Evolutionary conservation across 2,888 invertebrate genomes (phyloP).

Genomic region (Yponomeuta cagnagella): DNA sequence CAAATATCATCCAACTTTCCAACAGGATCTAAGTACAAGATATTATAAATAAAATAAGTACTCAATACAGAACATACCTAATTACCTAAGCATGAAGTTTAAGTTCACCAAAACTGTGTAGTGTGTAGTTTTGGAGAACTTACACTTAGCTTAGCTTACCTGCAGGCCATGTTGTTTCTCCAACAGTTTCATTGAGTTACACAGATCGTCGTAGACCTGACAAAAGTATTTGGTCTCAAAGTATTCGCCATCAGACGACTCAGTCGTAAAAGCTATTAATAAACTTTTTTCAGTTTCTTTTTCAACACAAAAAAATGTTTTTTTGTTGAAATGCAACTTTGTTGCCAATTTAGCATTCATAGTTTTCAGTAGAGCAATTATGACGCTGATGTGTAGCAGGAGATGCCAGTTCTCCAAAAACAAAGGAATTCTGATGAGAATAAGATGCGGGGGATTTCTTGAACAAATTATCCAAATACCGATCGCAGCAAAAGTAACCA

Average conservation of each 20-base stretch:
- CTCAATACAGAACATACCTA: too few species aligned
- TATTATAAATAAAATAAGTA: conserved; percentile 8
- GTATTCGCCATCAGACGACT: conserved; percentile 21
- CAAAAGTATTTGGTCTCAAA: conserved; percentile 35
- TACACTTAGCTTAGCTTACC: conserved; percentile 24
- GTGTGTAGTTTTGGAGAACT: not conserved
- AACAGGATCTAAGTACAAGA: conserved; percentile 33
- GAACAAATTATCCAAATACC: conserved; percentile 33
- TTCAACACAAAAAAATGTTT: conserved; percentile 18
- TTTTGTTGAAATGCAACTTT: conserved; percentile 22
- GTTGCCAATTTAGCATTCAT: conserved; percentile 31
- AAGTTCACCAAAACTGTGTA: not conserved
- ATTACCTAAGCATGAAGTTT: too few species aligned
- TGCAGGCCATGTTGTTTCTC: conserved; percentile 42
- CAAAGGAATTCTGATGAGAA: conserved; percentile 37
- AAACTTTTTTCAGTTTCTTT: conserved; percentile 14
- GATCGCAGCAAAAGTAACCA: conserved; percentile 25
- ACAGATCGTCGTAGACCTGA: conserved; percentile 42
- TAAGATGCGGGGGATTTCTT: conserved; percentile 28
- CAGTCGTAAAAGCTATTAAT: conserved; percentile 27
- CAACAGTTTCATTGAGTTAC: conserved; percentile 38
- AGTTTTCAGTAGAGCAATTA: conserved; percentile 34
- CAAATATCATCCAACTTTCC: conserved; percentile 49
- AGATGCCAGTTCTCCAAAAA: conserved; percentile 40
- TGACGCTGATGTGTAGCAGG: conserved; percentile 36